Evolutionary conservation across 2,797 vertebrate genomes (phyloP), one percentile per base, ranked within the genome.

Genomic region (Schizopygopsis malacanthus): DNA sequence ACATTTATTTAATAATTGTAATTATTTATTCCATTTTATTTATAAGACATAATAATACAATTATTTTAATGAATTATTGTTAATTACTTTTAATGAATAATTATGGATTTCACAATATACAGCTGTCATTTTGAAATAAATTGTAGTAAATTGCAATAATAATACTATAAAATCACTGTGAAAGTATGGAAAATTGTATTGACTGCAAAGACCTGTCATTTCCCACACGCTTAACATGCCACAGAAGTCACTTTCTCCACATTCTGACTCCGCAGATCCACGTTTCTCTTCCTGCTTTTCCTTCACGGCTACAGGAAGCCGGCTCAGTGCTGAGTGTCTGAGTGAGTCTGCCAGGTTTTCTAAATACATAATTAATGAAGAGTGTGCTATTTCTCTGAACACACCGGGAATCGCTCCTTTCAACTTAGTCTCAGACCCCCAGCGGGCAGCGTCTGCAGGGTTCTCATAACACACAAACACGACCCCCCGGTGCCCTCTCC

Each of bases 361-460:
- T 91, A 91, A 92, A 93, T 93, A 89, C 91, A 94, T 93, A 93
- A 94, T 94, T 93, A 92, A 95, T 94, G 91, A 91, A 71, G 88
- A 89, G 91, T 90, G 91, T 91, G 88, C 84, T 90, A 83, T 87
- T 87, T 88, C 81, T 89, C 86, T 72, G 84, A 80, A 85, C 84
- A 81, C 61, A 45, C 76, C 80, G 78, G 90, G 87, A 85, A 87
- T 67, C 81, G 71, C 50, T 88, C 88, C 88, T 92, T 92, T 92
- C 82, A 91, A 70, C 89, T 87, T 91, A 85, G 52, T 77, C 79
- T 84, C 71, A 80, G 76, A 54, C 70, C 61, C 81, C 85, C 75
- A 54, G n/a, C 25, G 5, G 79, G 56, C 84, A 85, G 56, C 52
- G 82, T 91, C 89, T 89, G 86, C 84, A 67, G 81, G 81, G 86